Base-by-base conservation (phyloP, 2,888 invertebrate genomes). In the Morpho deidamia region DNA sequence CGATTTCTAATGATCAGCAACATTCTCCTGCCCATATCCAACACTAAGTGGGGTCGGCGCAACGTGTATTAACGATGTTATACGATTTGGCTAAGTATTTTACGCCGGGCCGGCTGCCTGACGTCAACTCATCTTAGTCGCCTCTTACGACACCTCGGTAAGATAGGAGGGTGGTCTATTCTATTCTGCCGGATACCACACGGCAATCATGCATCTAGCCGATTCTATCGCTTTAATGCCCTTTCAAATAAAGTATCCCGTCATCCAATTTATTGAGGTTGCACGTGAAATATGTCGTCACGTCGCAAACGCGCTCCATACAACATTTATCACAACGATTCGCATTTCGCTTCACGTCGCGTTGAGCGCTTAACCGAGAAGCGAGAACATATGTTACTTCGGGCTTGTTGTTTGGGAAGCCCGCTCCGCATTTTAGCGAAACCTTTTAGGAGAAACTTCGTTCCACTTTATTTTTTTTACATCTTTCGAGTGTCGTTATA, bases 401-500 rank as follows among this genome's bases (percentile, higher is more conserved):
- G 10, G 35, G 49, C 12, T 45, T 35, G 38, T 41, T 49, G 49
- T 49, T 49, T 49, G 34, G 43, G 42, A 37, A 43, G n/a, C 42
- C 33, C 46, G 44, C 47, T 11, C 43, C 37, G 23, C 43, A 47
- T 42, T 53, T 47, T 53, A 41, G 46, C 42, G 33, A 53, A 53
- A 53, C 53, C 53, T 53, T 53, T 53, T 53, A 53, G 53, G 46
- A 35, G 32, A 37, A 37, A 42, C 37, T 53, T 47, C 37, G 42
- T 47, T 47, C 46, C 41, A 53, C 53, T 53, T 53, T 47, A 53
- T 53, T 53, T 52, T 52, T 51, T 49, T 41, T 42, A 49, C 49
- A 35, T 41, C 42, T 42, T 42, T 41, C 9, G 14, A 49, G 12
- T 42, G 42, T 42, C 41, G 49, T 42, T n/a, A 11, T 35, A n/a